Evolutionary conservation across 2,797 vertebrate species (phyloP).

Genomic region (Bradypodion ventrale): DNA sequence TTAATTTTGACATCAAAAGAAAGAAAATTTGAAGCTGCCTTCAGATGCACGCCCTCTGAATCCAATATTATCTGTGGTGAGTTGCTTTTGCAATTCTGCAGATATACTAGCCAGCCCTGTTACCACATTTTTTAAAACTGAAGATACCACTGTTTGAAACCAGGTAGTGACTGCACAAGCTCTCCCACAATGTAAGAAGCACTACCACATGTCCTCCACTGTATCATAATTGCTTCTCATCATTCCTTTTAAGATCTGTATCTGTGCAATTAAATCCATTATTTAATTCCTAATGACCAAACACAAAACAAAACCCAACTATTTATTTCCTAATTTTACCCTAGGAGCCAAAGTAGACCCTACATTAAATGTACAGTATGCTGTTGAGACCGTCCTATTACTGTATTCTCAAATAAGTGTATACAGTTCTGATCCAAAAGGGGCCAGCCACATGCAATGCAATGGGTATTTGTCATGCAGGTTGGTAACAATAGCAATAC

Average conservation of each 20-base stretch:
- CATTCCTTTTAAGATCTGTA: not conserved
- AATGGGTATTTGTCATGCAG: too few relatives aligned
- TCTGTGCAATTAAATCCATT: too few relatives aligned
- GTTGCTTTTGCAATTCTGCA: not conserved
- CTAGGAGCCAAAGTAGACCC: too few relatives aligned
- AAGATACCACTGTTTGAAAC: not conserved
- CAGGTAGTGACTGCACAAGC: not conserved
- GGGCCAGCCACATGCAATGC: too few relatives aligned
- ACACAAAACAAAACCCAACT: too few relatives aligned
- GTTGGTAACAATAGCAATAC: too few relatives aligned
- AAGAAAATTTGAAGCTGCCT: not conserved
- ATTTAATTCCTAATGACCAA: too few relatives aligned
- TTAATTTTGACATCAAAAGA: not conserved
- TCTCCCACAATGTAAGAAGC: not conserved
- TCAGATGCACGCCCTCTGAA: not conserved
- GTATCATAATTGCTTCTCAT: not conserved
- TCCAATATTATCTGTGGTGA: not conserved
- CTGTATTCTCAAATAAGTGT: too few relatives aligned
- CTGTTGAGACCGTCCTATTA: too few relatives aligned
- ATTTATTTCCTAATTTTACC: too few relatives aligned
- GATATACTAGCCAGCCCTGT: not conserved
- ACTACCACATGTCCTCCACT: not conserved
- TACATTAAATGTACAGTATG: too few relatives aligned
- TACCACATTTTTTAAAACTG: not conserved
- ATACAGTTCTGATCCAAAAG: too few relatives aligned